Evolutionary conservation across 2,888 invertebrate genomes (phyloP), one percentile per base, ranked within the genome.

Genomic region (Nectonema munidae): DNA sequence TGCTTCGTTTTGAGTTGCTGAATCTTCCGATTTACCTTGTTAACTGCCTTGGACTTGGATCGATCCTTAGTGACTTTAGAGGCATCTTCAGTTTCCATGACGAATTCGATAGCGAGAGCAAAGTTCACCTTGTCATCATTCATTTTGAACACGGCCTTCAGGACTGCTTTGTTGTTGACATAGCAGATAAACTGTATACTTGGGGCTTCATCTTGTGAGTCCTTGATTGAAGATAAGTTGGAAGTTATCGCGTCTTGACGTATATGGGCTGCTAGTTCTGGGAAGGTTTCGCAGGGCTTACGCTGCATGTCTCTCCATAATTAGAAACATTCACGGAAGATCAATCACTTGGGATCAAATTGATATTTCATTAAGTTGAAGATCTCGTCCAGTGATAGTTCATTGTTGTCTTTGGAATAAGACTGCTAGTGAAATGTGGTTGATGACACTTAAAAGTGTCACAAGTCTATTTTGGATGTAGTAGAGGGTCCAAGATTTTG

Each of bases 281-380:
- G 44, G 21, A 44, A 29, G 13, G 42, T 42, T 21, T 44, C 42
- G 11, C 44, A 44, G 15, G 42, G 44, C 20, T 42, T 42, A 14
- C 42, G 42, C 41, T 42, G 44, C 42, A 44, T 42, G 15, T 44
- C 44, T 14, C 36, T 44, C 42, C 44, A 42, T 21, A 44, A 42
- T 28, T 36, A 15, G 44, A 29, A 42, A 32, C 44, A 15, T 34
- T 42, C 44, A 17, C 37, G 44, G 14, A 44, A 34, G 19, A 42
- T 30, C 21, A 42, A 44, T n/a, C 20, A 32, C 35, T 42, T 41
- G n/a, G 42, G 44, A 38, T 42, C 42, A 25, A 20, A 42, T 19
- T 42, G 42, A 17, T 41, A 20, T 14, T 41, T 41, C 41, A 40
- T 41, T 16, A 29, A 40, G 15, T 41, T 15, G 19, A 16, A 37